Evolutionary conservation across 2,888 invertebrate genomes (phyloP), one percentile per base, ranked within the genome.

Genomic region (Zeuzera pyrina): DNA sequence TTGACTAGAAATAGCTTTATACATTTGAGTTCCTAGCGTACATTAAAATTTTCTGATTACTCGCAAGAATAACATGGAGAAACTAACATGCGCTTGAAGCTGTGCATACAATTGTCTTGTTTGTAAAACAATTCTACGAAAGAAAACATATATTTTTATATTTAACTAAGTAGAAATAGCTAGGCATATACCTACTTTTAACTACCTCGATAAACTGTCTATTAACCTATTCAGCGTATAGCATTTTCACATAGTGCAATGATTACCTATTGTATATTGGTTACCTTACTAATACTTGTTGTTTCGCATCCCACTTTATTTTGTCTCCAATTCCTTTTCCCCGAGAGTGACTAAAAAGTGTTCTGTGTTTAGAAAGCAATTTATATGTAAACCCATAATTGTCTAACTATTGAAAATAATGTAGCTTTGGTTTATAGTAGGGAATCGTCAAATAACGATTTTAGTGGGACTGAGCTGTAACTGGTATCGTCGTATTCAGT

Each of bases 261-360:
- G 62, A 62, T 60, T 52, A 42, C n/a, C n/a, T n/a, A n/a, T n/a
- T n/a, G n/a, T n/a, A n/a, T n/a, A n/a, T n/a, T n/a, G n/a, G n/a
- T 79, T 83, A 83, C 83, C 83, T 81, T 70, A 64, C 73, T 76
- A 60, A 74, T 59, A 50, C 78, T 68, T 69, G 77, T 77, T 61
- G 79, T 70, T 58, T 79, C 74, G 67, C 79, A 78, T 65, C 77
- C 83, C 57, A 83, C 66, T 62, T 74, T 79, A 79, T 79, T 81
- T 72, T 76, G 70, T 62, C 79, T 74, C 78, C 83, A 76, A 72
- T 72, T 76, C 67, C 78, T 76, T 66, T 68, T 71, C 52, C 70
- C 76, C 73, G 78, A 72, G 65, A 70, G 68, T 67, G 78, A 79
- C 81, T 83, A 81, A 60, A 79, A 83, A 83, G 74, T 61, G 70